Base-by-base conservation (phyloP, 2,888 invertebrate species). In the Unio delphinus region DNA sequence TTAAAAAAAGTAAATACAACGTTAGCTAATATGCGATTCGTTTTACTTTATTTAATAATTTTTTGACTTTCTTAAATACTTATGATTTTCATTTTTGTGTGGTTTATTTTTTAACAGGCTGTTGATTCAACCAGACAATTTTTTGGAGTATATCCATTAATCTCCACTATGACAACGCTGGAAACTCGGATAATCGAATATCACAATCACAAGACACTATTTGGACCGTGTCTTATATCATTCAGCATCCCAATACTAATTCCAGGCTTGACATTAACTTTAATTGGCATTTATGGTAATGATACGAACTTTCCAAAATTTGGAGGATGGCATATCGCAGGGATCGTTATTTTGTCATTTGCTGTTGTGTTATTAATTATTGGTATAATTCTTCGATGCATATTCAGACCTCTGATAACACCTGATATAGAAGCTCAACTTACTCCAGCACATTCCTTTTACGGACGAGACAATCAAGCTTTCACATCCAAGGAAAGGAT, bases 291-390 rank as follows among this genome's bases (percentile, higher is more conserved):
- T 57, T 73, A 75, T 70, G 77, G 74, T 59, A 75, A 80, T 63
- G 78, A 80, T 34, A 71, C 68, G 18, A 69, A 76, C 7, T 80
- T 81, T 54, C 67, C 73, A 15, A 69, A 70, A 45, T 81, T 79
- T 57, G 79, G 81, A 28, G 75, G 73, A n/a, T 73, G 80, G 72
- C 81, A 81, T 66, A 72, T 81, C 18, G 61, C 73, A 18, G 81
- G 81, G 11, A 78, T 81, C 23, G 67, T 79, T 8, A 73, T 80
- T 56, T 68, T 80, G 11, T 61, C 67, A 11, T 59, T 80, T 17
- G 70, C 81, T 26, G 61, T 72, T 20, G 45, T 78, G 6, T 58
- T 81, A 34, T 63, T 81, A 18, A 54, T 78, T 15, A 45, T 70
- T 11, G 81, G 81, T 15, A 78, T 80, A 63, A 55, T 81, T 26